Percentiles rank a stretch among this genome's conserved stretches.
Conservation (phyloP, 1,140 invertebrate species). For the Leptinotarsa lineolata region DNA sequence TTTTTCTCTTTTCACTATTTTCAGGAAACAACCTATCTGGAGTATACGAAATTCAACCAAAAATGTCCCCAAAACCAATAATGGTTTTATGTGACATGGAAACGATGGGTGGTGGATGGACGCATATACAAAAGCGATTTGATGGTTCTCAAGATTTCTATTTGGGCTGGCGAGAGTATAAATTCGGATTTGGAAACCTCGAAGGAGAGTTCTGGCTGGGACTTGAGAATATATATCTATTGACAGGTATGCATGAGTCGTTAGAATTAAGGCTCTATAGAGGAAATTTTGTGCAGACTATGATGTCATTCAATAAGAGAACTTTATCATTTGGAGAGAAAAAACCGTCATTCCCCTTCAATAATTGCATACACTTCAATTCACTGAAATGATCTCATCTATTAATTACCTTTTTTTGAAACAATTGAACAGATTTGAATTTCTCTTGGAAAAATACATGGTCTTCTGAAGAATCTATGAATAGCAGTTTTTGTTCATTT, state of each 20-base stretch:
- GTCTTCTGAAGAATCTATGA: too few species aligned
- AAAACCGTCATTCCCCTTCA: too few species aligned
- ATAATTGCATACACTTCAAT: too few species aligned
- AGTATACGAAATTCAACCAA: constrained; percentile 52
- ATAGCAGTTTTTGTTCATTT: too few species aligned
- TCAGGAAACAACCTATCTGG: constrained; percentile 43
- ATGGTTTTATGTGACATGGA: constrained; percentile 67
- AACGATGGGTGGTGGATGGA: constrained; percentile 65
- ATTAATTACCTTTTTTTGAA: too few species aligned
- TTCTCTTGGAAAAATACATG: too few species aligned
- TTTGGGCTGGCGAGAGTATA: constrained; percentile 68
- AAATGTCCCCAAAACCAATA: constrained; percentile 56
- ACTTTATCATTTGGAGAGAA: too few species aligned
- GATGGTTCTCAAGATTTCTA: constrained; percentile 68
- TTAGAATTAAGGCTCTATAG: background rate
- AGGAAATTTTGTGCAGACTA: too few species aligned
- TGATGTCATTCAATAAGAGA: too few species aligned
- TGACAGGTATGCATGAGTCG: constrained; percentile 48
- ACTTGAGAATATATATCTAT: constrained; percentile 55
- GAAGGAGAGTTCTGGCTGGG: constrained; percentile 60
- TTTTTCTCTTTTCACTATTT: background rate
- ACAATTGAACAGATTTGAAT: too few species aligned
- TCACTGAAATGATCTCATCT: too few species aligned
- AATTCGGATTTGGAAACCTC: constrained; percentile 60
- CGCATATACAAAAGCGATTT: constrained; percentile 64